phyloP scores from a whole-genome alignment of 2,888 invertebrate species.

The Ypsolopha scabrella region DNA sequence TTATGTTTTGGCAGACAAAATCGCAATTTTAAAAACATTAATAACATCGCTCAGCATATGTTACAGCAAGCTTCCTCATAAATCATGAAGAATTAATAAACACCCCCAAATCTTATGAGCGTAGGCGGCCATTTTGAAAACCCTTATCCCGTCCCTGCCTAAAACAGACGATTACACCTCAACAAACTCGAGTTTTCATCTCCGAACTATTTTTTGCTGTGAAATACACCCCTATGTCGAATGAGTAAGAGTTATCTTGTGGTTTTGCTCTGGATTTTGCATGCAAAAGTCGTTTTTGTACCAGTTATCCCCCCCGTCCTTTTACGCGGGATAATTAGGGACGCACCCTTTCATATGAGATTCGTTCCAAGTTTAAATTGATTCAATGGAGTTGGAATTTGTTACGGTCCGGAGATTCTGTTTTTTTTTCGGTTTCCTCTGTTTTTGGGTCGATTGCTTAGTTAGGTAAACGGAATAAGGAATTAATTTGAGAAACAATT shows the following conservation, averaged over 20 bases:
- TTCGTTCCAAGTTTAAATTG: constrained; percentile 60
- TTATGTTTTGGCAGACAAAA: no score
- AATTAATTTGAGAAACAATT: constrained; percentile 37
- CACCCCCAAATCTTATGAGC: constrained; percentile 60
- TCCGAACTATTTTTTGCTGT: background rate
- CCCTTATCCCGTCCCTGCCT: constrained; percentile 54
- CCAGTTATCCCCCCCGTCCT: constrained; percentile 50
- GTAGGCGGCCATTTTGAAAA: constrained; percentile 54
- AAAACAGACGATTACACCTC: constrained; percentile 61
- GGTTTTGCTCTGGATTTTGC: background rate
- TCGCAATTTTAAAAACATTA: constrained; percentile 24
- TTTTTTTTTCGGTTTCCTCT: constrained; percentile 2
- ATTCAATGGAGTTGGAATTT: constrained; percentile 58
- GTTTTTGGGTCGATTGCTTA: constrained; percentile 8
- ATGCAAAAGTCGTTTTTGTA: constrained; percentile 13
- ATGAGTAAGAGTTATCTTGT: background rate
- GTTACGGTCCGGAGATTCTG: constrained; percentile 44
- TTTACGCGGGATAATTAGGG: constrained; percentile 64
- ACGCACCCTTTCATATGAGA: constrained; percentile 60
- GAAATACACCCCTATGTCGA: background rate
- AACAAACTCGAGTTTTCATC: constrained; percentile 24
- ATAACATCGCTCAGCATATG: constrained; percentile 45
- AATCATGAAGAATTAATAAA: constrained; percentile 70
- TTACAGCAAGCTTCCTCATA: constrained; percentile 41
- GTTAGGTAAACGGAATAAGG: constrained; percentile 31